Evolutionary conservation across 2,797 vertebrate species (phyloP).

Genomic region (Rhynchotus rufescens): DNA sequence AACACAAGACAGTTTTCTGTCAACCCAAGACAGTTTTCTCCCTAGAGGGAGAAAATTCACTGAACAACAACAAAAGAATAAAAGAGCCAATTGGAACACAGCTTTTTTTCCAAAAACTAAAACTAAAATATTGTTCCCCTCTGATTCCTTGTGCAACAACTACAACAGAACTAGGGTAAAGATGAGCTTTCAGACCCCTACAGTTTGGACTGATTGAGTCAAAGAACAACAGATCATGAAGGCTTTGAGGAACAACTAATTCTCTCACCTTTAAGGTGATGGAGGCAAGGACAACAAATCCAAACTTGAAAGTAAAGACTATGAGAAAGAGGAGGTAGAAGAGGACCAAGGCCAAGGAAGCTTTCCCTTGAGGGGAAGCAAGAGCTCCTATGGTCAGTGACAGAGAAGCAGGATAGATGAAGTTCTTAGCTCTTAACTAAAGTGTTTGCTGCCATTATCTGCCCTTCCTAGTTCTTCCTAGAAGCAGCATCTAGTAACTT

Average conservation of each 20-base stretch:
- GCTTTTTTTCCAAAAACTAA: not conserved
- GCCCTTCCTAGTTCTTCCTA: not conserved
- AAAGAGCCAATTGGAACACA: not conserved
- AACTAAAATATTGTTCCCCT: not conserved
- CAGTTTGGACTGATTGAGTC: not conserved
- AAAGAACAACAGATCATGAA: not conserved
- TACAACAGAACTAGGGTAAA: rapidly evolving
- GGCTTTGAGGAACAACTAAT: rapidly evolving
- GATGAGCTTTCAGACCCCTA: not conserved
- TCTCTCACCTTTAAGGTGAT: not conserved
- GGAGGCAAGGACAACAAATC: not conserved
- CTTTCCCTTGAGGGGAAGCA: not conserved
- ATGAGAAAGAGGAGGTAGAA: not conserved
- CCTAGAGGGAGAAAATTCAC: not conserved
- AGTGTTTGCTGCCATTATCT: not conserved
- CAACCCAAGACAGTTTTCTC: not conserved
- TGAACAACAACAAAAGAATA: not conserved
- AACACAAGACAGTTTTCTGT: not conserved
- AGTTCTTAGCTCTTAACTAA: not conserved
- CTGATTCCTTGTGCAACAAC: not conserved
- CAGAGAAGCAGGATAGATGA: not conserved
- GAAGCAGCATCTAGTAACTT: not conserved
- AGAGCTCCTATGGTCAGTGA: not conserved
- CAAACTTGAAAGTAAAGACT: not conserved
- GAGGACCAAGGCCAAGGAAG: not conserved